These are phyloP conservation scores for Ceyx margarethae DNA, from an alignment of 2,113 vertebrate species.

Conservation along the genomic window DNA sequence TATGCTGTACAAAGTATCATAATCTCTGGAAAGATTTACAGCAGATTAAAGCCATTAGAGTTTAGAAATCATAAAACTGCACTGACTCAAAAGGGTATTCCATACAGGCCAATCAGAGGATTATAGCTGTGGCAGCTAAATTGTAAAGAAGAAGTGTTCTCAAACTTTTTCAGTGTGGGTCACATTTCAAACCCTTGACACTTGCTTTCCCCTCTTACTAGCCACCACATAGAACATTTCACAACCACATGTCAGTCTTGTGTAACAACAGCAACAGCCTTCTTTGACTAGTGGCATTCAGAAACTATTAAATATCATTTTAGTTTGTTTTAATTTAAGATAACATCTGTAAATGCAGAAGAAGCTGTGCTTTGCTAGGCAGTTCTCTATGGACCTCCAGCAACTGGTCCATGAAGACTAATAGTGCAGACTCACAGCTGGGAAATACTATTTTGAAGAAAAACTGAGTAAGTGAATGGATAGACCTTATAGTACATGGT, in stretches of 20 bases:
- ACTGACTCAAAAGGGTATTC: background rate
- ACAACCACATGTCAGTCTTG: background rate
- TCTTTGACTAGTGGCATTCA: background rate
- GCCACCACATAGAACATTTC: background rate
- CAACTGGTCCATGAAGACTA: background rate
- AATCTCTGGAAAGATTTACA: conserved; percentile 47
- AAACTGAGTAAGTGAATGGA: background rate
- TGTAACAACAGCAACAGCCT: background rate
- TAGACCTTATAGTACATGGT: background rate
- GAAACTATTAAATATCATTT: background rate
- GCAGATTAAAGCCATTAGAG: conserved; percentile 44
- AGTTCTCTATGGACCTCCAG: background rate
- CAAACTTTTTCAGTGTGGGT: background rate
- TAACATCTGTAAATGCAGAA: conserved; percentile 4
- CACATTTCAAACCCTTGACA: background rate
- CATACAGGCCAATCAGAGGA: background rate
- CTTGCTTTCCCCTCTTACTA: background rate
- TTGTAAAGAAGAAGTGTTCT: background rate
- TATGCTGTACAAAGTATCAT: conserved; percentile 41
- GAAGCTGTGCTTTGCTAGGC: background rate
- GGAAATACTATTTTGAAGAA: conserved; percentile 22
- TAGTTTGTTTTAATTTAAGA: background rate
- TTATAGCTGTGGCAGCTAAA: background rate
- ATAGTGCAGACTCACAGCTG: background rate
- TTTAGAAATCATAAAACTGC: conserved; percentile 33